Percentiles rank a stretch among this genome's conserved stretches.
Evolutionary conservation across 2,888 invertebrate species (phyloP).

Genomic region (Vesta saturnalis): DNA sequence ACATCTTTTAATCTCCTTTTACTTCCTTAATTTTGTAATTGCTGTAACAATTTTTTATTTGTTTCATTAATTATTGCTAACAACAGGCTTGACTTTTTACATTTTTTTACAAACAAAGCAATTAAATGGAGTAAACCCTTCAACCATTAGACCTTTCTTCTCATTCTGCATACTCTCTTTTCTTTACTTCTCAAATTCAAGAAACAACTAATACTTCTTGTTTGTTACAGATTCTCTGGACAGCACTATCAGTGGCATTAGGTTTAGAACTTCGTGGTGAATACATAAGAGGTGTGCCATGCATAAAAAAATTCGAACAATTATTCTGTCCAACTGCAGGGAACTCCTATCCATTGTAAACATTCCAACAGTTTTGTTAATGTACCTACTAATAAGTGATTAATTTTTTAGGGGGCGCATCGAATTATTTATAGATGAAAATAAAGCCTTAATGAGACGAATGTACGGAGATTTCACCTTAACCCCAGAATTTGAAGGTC

Average conservation of each 20-base stretch:
- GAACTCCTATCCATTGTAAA: slow-evolving; percentile 91
- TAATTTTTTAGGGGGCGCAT: slow-evolving; percentile 86
- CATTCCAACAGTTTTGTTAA: slow-evolving; percentile 46
- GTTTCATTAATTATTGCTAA: too few species aligned
- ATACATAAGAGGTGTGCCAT: slow-evolving; percentile 88
- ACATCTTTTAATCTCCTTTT: too few species aligned
- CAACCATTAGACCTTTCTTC: too few species aligned
- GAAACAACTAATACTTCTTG: not conserved
- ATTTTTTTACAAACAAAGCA: too few species aligned
- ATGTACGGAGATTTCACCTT: slow-evolving; percentile 93
- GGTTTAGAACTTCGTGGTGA: slow-evolving; percentile 89
- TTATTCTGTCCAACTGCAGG: slow-evolving; percentile 93
- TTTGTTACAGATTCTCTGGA: slow-evolving; percentile 82
- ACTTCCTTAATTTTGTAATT: too few species aligned
- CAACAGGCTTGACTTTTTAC: too few species aligned
- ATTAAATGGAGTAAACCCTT: too few species aligned
- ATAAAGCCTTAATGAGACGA: slow-evolving; percentile 90
- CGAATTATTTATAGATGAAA: slow-evolving; percentile 92
- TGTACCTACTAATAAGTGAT: not conserved
- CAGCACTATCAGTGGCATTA: slow-evolving; percentile 85
- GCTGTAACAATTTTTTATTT: too few species aligned
- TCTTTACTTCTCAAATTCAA: too few species aligned
- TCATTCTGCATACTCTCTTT: too few species aligned
- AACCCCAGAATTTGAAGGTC: slow-evolving; percentile 61
- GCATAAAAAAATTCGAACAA: slow-evolving; percentile 89